Base-by-base conservation (phyloP, 2,797 vertebrate genomes). In the Gobionotothen gibberifrons region DNA sequence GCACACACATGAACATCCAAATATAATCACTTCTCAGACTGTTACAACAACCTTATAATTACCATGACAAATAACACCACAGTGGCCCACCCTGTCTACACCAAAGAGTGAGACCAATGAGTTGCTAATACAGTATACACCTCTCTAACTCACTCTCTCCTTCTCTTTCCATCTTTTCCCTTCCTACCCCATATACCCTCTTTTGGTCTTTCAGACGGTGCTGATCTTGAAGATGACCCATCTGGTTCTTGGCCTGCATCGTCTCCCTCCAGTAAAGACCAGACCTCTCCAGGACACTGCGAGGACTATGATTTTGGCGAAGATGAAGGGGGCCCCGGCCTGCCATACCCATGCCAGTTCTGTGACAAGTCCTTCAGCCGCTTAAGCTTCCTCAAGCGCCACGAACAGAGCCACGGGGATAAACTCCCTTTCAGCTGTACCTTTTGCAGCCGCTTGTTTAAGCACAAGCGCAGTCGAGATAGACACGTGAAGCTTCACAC, bases 281-380 rank as follows among this genome's bases (percentile, higher is more conserved):
- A 99, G 93, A 96, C 97, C 67, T 99, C 98, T 82, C 98, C 98
- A 0, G 96, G 96, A 89, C 97, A 97, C 87, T 97, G 97, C 70
- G 97, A 99, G 87, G 97, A 98, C 86, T 98, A 97, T 69, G 98
- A 99, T 86, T 99, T 98, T 81, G 97, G 97, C 39, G 97, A 99
- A 91, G 98, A 99, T 7, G 97, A 99, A 93, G 98, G 97, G 39
- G 97, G 95, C 54, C 95, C 96, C 9, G 97, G 98, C 69, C 93
- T 99, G 76, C 98, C 98, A 0, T 99, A 99, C 88, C 98, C 98
- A 0, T 99, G 98, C 93, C 98, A 99, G 91, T 99, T 99, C 84
- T 99, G 98, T 80, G 97, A 97, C 91, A 99, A 99, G 87, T 98
- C 98, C 1, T 99, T 99, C 87, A 99, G 98, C 83, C 98, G 98